These are phyloP conservation scores for Myotis daubentonii DNA, from an alignment of 2,797 vertebrate genomes.

Conservation along the genomic window DNA sequence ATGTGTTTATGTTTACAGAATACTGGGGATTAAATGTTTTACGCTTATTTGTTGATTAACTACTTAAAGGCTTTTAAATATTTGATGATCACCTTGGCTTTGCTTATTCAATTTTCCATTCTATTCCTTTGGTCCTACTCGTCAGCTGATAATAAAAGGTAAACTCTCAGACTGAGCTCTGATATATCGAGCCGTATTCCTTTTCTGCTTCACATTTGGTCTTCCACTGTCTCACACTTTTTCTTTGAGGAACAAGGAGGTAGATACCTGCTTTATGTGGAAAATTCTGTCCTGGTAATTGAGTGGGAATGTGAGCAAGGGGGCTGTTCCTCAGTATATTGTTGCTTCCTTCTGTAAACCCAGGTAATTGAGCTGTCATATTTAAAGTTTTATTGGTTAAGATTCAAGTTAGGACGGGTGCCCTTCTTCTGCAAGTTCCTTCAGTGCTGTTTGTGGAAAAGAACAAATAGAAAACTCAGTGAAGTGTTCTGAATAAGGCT, in stretches of 20 bases:
- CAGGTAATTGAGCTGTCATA: conserved; percentile 56
- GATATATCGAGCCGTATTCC: background rate
- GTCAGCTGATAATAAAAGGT: background rate
- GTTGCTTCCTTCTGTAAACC: conserved; percentile 45
- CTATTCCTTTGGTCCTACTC: background rate
- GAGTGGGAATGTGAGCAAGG: conserved; percentile 5
- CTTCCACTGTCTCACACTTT: background rate
- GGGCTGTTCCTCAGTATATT: background rate
- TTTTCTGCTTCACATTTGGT: background rate
- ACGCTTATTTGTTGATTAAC: conserved; percentile 15
- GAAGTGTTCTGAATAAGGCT: background rate
- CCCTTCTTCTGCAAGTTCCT: conserved; percentile 8
- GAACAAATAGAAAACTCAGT: conserved; percentile 2
- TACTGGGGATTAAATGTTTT: background rate
- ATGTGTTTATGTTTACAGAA: conserved; percentile 32
- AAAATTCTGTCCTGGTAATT: background rate
- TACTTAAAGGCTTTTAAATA: background rate
- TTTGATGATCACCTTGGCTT: background rate
- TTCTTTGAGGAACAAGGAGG: background rate
- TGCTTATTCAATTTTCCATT: background rate
- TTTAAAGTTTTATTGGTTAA: conserved; percentile 56
- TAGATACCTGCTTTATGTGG: background rate
- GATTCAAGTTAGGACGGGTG: conserved; percentile 60
- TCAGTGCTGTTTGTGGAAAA: background rate
- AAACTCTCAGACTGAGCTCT: background rate